These are phyloP conservation scores for Cranoglanis bouderius DNA, from an alignment of 2,113 vertebrate genomes.

Conservation along the genomic window DNA sequence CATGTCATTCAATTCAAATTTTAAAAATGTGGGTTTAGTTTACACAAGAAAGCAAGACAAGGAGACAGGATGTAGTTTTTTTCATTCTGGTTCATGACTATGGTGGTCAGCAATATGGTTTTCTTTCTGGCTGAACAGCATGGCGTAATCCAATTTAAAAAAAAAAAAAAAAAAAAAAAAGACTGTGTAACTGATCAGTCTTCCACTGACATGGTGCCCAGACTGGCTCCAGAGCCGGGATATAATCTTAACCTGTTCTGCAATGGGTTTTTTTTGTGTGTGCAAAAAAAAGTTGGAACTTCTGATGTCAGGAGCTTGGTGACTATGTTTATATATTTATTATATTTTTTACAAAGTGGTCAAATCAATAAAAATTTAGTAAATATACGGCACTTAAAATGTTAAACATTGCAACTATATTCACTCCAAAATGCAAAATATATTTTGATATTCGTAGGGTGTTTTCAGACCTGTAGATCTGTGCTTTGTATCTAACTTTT, in stretches of 20 bases:
- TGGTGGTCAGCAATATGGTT: slow-evolving; percentile 42
- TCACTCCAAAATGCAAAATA: not conserved
- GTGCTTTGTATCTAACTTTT: too few relatives aligned
- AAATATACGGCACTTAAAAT: not conserved
- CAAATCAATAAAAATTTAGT: not conserved
- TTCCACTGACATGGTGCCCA: not conserved
- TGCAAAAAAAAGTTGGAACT: not conserved
- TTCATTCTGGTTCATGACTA: slow-evolving; percentile 7
- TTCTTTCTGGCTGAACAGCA: slow-evolving; percentile 22
- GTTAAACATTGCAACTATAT: not conserved
- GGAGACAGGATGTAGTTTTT: not conserved
- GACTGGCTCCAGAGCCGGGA: not conserved
- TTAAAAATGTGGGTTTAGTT: slow-evolving; percentile 2
- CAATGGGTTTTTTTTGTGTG: not conserved
- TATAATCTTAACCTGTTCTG: not conserved
- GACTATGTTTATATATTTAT: not conserved
- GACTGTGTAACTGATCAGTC: not conserved
- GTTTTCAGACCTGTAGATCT: too few relatives aligned
- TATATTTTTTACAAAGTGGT: too few relatives aligned
- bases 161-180: not conserved
- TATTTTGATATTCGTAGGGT: not conserved
- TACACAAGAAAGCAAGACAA: slow-evolving; percentile 29
- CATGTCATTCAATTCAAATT: not conserved
- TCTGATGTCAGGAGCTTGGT: not conserved
- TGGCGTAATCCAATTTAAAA: not conserved